These are phyloP conservation scores for Ectobius pallidus DNA, from an alignment of 2,888 invertebrate species.

Conservation along the genomic window DNA sequence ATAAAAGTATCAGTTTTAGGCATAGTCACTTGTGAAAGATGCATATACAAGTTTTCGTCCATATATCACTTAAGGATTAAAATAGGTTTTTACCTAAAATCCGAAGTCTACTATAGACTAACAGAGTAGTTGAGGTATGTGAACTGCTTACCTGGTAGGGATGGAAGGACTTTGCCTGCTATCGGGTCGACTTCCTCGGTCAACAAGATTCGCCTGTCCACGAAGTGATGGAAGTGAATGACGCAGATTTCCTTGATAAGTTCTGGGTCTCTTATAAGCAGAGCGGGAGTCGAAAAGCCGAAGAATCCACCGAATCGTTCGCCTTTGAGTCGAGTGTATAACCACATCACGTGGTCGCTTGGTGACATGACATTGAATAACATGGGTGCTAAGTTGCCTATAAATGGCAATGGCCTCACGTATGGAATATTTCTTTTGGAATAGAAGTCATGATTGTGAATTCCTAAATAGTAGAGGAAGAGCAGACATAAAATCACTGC, in stretches of 20 bases:
- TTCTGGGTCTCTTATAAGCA: constrained; percentile 8
- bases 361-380: neutral
- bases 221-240: neutral
- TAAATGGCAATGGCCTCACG: neutral
- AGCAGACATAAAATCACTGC: neutral
- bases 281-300: neutral
- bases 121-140: too few species aligned
- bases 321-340: neutral
- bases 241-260: neutral
- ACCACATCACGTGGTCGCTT: neutral
- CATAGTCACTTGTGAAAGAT: too few species aligned
- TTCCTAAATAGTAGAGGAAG: neutral
- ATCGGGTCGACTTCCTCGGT: neutral
- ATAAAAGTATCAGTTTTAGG: too few species aligned
- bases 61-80: too few species aligned
- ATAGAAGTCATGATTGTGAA: neutral
- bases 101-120: too few species aligned
- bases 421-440: neutral
- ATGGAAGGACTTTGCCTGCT: neutral
- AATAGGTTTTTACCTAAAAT: too few species aligned
- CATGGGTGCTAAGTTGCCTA: constrained; percentile 7
- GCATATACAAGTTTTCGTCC: too few species aligned
- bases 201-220: neutral
- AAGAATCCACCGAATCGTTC: constrained; percentile 1
- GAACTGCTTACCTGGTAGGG: neutral